Evolutionary conservation across 2,888 invertebrate species (phyloP), one percentile per base, ranked within the genome.

Genomic region (Tinea trinotella): DNA sequence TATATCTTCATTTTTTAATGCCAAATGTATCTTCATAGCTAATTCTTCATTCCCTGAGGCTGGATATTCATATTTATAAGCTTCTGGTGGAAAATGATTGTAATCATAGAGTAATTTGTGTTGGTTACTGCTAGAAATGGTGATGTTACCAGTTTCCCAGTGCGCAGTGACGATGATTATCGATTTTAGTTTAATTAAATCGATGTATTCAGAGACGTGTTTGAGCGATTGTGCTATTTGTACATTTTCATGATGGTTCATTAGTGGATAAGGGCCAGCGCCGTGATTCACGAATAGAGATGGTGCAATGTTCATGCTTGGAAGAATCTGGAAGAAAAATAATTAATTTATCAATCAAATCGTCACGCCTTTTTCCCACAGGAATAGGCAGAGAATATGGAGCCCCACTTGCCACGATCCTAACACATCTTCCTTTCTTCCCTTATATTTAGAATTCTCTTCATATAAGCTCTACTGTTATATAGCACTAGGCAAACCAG

Each of bases 221-320:
- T 19, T 46, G 7, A 30, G 56, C 0, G 64, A 62, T 44, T 68
- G 58, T 0, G 66, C 68, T 0, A 73, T 67, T 56, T 65, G 64
- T 20, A 60, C 2, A 15, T 72, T 67, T 50, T 62, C 3, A 58
- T 66, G 61, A 46, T 66, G 65, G 7, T 70, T 65, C 54, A 72
- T 55, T 19, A 73, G 60, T 0, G 73, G 71, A 53, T 62, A 58
- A 0, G 73, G 73, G 0, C 73, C 73, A 1, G 68, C 73, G 49
- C 73, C 73, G 57, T 73, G 72, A 59, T 72, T 72, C 17, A 73
- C 52, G 58, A 70, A 73, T 1, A 73, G n/a, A 0, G 71, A 66
- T 53, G 73, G 73, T n/a, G n/a, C n/a, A n/a, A n/a, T n/a, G n/a
- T n/a, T n/a, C n/a, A n/a, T n/a, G n/a, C n/a, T n/a, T n/a, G n/a